A percentile compares a stretch with the other conserved stretches of the same genome.
These are phyloP conservation scores for Hestina assimilis DNA, from an alignment of 1,140 invertebrate species.

Conservation along the genomic window DNA sequence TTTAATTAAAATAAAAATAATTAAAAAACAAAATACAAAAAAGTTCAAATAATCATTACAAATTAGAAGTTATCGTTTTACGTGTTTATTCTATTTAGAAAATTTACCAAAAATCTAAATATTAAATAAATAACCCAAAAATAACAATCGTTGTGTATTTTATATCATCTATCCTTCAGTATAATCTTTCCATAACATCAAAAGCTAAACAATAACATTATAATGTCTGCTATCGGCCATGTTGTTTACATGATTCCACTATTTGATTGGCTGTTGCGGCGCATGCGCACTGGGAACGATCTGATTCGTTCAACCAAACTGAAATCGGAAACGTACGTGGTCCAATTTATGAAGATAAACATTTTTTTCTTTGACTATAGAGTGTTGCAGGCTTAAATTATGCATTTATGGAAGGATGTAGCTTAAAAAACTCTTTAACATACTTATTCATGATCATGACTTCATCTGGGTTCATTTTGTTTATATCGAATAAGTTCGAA, in stretches of 20 bases:
- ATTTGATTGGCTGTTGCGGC: conserved; percentile 13
- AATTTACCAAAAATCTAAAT: too few relatives aligned
- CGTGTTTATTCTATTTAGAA: too few relatives aligned
- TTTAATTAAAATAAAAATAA: too few relatives aligned
- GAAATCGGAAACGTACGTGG: conserved; percentile 49
- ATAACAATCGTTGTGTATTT: too few relatives aligned
- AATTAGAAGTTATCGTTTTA: too few relatives aligned
- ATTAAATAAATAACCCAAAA: too few relatives aligned
- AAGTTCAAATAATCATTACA: too few relatives aligned
- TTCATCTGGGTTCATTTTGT: too few relatives aligned
- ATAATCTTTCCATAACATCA: neutral
- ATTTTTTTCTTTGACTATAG: neutral
- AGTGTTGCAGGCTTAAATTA: neutral
- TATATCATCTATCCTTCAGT: too few relatives aligned
- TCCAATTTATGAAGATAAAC: conserved; percentile 16
- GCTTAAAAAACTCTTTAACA: neutral
- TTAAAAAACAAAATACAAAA: too few relatives aligned
- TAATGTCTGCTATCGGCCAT: conserved; percentile 20
- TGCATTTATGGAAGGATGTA: neutral
- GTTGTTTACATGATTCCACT: conserved; percentile 20
- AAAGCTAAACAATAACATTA: neutral
- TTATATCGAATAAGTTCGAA: too few relatives aligned
- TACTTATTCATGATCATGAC: too few relatives aligned
- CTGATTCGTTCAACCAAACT: conserved; percentile 38
- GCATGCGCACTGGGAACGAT: conserved; percentile 22